Conservation (phyloP, 2,797 vertebrate species). For the Bradypodion ventrale region DNA sequence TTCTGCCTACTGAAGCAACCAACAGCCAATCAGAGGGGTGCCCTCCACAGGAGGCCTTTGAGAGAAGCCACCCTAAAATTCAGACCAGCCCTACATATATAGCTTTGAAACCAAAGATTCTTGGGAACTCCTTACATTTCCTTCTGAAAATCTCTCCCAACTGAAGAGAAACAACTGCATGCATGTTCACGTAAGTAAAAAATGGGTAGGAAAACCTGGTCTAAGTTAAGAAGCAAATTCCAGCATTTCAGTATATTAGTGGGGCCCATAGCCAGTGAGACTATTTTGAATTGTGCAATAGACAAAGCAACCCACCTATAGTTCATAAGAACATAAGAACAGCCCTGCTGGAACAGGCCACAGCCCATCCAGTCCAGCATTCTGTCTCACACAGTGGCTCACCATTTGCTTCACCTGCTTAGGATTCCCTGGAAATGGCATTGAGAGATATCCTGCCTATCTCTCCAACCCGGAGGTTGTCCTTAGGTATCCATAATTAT, state of each 20-base stretch:
- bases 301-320: slow-evolving; percentile 52
- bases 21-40: slow-evolving; percentile 55
- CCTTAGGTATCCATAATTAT: too few relatives aligned
- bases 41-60: slow-evolving; percentile 62
- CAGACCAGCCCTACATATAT: slow-evolving; percentile 45
- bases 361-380: too few relatives aligned
- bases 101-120: slow-evolving; percentile 72
- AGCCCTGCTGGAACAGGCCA: too few relatives aligned
- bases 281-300: slow-evolving; percentile 48
- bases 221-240: slow-evolving; percentile 61
- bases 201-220: slow-evolving; percentile 60
- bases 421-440: too few relatives aligned
- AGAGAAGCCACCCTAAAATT: slow-evolving; percentile 65
- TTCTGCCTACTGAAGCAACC: slow-evolving; percentile 51
- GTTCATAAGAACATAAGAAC: too few relatives aligned
- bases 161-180: slow-evolving; percentile 66
- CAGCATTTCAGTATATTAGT: slow-evolving; percentile 4
- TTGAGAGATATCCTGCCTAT: too few relatives aligned
- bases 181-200: slow-evolving; percentile 50
- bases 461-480: too few relatives aligned
- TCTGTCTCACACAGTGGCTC: too few relatives aligned
- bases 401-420: too few relatives aligned
- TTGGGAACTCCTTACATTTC: slow-evolving; percentile 67
- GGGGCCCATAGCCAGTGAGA: slow-evolving; percentile 38
- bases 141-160: slow-evolving; percentile 56